A percentile compares a stretch with the other conserved stretches of the same genome.
Evolutionary conservation across 2,888 invertebrate genomes (phyloP).

Genomic region (Drosophila greeni): DNA sequence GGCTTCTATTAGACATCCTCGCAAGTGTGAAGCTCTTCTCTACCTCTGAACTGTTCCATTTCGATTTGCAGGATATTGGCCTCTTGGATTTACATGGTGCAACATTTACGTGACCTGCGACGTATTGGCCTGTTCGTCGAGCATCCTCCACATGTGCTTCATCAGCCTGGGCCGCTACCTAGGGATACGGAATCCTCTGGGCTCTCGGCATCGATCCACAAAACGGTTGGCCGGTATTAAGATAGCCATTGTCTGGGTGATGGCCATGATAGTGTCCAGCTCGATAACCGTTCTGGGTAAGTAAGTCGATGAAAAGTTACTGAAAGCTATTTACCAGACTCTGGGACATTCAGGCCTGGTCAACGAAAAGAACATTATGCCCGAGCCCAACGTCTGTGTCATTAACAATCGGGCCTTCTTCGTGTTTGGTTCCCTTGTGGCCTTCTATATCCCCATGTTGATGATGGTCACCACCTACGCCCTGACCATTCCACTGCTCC

Average conservation of each 20-base stretch:
- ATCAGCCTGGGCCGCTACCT: constrained; percentile 91
- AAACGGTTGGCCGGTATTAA: constrained; percentile 90
- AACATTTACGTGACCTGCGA: constrained; percentile 97
- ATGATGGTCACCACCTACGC: constrained; percentile 96
- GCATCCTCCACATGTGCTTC: constrained; percentile 97
- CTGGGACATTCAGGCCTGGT: constrained; percentile 82
- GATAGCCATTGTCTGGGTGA: constrained; percentile 94
- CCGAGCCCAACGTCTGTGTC: constrained; percentile 86
- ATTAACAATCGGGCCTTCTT: constrained; percentile 92
- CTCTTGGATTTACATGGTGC: constrained; percentile 94
- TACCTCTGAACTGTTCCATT: constrained; percentile 2
- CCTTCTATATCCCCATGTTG: constrained; percentile 96
- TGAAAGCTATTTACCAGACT: background rate
- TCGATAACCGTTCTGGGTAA: constrained; percentile 91
- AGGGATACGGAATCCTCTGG: constrained; percentile 93
- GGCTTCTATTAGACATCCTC: background rate
- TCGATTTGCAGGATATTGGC: constrained; percentile 89
- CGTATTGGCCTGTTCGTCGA: constrained; percentile 95
- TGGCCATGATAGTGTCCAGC: constrained; percentile 92
- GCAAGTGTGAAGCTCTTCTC: background rate
- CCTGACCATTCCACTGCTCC: constrained; percentile 91
- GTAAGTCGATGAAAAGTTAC: constrained; percentile 53
- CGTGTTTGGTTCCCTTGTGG: constrained; percentile 94
- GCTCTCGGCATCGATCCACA: constrained; percentile 90
- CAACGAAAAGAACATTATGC: constrained; percentile 89